Percentiles rank a stretch among this genome's conserved stretches.
Conservation (phyloP, 2,888 invertebrate species). For the Byasa hedistus region DNA sequence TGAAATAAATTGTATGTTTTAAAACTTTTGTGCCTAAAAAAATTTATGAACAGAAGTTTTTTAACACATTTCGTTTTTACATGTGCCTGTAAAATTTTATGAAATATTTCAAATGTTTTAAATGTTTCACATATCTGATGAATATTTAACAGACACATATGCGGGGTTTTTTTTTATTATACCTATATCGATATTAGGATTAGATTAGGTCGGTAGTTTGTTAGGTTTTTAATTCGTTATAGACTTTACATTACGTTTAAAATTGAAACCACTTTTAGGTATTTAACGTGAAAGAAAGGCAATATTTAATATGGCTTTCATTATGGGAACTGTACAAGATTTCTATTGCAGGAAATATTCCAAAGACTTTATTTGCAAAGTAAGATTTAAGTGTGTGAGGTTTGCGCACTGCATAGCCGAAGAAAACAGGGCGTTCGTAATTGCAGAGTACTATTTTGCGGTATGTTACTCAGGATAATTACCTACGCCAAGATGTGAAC, state of each 20-base stretch:
- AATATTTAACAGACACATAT: too few species aligned
- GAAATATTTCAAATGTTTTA: too few species aligned
- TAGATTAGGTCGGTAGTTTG: neutral
- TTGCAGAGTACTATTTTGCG: constrained; percentile 51
- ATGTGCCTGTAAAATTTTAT: too few species aligned
- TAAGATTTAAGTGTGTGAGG: constrained; percentile 46
- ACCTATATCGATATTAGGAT: too few species aligned
- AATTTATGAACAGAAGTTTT: too few species aligned
- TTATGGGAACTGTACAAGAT: constrained; percentile 20
- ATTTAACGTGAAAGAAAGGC: neutral
- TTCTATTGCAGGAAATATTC: constrained; percentile 32
- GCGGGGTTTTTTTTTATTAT: too few species aligned
- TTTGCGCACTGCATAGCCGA: constrained; percentile 36
- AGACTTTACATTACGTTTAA: neutral
- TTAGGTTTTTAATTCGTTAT: neutral
- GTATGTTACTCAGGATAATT: constrained; percentile 57
- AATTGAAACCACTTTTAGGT: neutral
- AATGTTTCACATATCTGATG: too few species aligned
- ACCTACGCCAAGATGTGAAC: constrained; percentile 45
- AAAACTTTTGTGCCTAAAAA: too few species aligned
- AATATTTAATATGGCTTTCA: constrained; percentile 3
- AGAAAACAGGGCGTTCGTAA: constrained; percentile 51
- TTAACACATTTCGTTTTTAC: too few species aligned
- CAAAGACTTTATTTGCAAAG: constrained; percentile 43
- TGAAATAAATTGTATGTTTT: too few species aligned